A percentile compares a stretch with the other conserved stretches of the same genome.
Evolutionary conservation across 2,113 vertebrate genomes (phyloP).

Genomic region (Hyperopisus bebe): DNA sequence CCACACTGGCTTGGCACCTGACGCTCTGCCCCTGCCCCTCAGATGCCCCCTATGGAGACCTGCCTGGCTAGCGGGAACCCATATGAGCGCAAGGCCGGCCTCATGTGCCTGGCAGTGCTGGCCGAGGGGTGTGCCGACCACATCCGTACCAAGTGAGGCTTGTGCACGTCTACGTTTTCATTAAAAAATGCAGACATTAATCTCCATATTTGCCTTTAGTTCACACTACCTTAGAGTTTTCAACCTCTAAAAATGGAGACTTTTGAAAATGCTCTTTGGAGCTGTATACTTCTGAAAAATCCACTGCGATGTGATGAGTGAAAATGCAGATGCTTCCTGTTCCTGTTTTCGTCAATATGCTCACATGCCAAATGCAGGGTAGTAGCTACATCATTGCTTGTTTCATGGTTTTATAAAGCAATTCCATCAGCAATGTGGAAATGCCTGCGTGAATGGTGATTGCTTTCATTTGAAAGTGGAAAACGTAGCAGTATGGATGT

Average conservation of each 20-base stretch:
- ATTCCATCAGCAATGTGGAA: no score
- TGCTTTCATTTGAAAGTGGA: not conserved
- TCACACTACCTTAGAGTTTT: not conserved
- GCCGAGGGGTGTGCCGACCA: conserved; percentile 83
- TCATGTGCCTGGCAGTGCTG: conserved; percentile 80
- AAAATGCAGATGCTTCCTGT: not conserved
- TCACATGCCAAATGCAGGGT: not conserved
- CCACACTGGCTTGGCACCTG: not conserved
- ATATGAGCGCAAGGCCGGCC: conserved; percentile 74
- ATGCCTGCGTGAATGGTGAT: not conserved
- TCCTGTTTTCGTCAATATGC: not conserved
- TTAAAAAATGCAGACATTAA: not conserved
- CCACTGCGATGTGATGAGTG: not conserved
- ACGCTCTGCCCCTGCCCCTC: not conserved
- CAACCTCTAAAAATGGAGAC: not conserved
- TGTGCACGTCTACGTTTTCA: not conserved
- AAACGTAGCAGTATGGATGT: not conserved
- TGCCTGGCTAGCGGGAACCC: conserved; percentile 65
- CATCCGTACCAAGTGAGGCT: conserved; percentile 71
- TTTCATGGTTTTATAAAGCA: no score
- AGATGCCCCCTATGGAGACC: conserved; percentile 70
- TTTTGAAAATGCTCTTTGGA: not conserved
- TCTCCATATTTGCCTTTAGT: not conserved
- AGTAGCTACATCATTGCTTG: not conserved
- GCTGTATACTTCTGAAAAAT: not conserved